phyloP scores from a whole-genome alignment of 1,140 invertebrate species.

The Drosophila littoralis region DNA sequence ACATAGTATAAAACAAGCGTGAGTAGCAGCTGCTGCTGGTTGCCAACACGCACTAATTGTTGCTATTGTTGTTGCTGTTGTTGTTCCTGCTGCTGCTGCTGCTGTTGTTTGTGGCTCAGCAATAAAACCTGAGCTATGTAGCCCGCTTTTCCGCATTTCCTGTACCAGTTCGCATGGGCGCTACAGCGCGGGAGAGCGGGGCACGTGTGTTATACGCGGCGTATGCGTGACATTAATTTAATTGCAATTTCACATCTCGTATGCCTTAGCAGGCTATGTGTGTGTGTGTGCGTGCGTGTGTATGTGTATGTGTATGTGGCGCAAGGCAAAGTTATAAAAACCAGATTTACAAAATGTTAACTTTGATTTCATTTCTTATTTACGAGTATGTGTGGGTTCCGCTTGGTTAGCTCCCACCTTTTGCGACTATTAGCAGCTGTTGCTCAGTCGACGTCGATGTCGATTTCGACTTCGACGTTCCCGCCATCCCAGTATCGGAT shows the following conservation, averaged over 20 bases:
- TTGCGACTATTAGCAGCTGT: conserved; percentile 42
- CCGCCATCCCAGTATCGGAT: conserved; percentile 36
- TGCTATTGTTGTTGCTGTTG: conserved; percentile 42
- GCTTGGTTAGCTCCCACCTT: conserved; percentile 35
- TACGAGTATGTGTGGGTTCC: conserved; percentile 56
- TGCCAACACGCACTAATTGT: conserved; percentile 79
- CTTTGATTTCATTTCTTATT: conserved; percentile 83
- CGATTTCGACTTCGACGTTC: conserved; percentile 1
- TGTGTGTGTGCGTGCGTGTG: conserved; percentile 16
- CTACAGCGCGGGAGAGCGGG: background rate
- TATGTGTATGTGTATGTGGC: conserved; percentile 24
- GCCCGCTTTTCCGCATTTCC: conserved; percentile 62
- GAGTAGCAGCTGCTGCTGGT: conserved; percentile 59
- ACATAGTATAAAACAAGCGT: conserved; percentile 35
- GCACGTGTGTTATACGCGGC: conserved; percentile 64
- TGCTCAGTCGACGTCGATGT: conserved; percentile 14
- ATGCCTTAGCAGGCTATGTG: conserved; percentile 35
- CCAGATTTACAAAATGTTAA: conserved; percentile 82
- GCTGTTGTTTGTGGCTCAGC: conserved; percentile 59
- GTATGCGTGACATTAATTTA: conserved; percentile 83
- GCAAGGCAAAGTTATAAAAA: conserved; percentile 75
- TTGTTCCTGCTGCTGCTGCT: conserved; percentile 22
- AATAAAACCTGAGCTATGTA: conserved; percentile 67
- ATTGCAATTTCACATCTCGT: conserved; percentile 78
- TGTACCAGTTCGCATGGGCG: conserved; percentile 52